Evolutionary conservation across 2,888 invertebrate species (phyloP).

Genomic region (Tachina lurida): DNA sequence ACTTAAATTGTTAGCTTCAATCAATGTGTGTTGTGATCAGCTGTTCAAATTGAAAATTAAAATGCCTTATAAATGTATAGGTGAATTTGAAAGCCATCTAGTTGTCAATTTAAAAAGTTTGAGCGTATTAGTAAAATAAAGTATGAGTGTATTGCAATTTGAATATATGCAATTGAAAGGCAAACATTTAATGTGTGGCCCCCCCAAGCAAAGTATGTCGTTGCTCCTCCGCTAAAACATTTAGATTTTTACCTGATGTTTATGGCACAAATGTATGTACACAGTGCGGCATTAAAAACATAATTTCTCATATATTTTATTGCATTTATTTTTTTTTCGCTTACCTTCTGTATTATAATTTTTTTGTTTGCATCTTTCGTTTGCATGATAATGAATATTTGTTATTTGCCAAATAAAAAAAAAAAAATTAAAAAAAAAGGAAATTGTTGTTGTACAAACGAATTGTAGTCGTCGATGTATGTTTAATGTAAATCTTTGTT

Average conservation of each 20-base stretch:
- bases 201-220: no score
- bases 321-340: constrained; percentile 12
- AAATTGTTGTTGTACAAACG: constrained; percentile 44
- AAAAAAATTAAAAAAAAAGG: constrained; percentile 5
- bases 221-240: not conserved
- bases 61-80: no score
- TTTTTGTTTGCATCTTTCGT: constrained; percentile 28
- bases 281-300: constrained; percentile 27
- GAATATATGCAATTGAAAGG: no score
- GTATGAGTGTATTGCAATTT: no score
- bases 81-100: no score
- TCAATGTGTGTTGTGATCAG: no score
- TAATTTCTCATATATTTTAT: constrained; percentile 61
- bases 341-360: constrained; percentile 45
- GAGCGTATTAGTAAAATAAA: no score
- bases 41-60: no score
- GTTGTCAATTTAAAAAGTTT: no score
- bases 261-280: constrained; percentile 46
- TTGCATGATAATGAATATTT: constrained; percentile 71
- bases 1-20: no score
- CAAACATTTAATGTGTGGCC: no score
- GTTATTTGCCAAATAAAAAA: constrained; percentile 60
- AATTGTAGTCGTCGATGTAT: constrained; percentile 51
- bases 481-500: constrained; percentile 63
- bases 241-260: constrained; percentile 51